Conservation (phyloP, 2,113 vertebrate species). For the Irena cyanogastra region DNA sequence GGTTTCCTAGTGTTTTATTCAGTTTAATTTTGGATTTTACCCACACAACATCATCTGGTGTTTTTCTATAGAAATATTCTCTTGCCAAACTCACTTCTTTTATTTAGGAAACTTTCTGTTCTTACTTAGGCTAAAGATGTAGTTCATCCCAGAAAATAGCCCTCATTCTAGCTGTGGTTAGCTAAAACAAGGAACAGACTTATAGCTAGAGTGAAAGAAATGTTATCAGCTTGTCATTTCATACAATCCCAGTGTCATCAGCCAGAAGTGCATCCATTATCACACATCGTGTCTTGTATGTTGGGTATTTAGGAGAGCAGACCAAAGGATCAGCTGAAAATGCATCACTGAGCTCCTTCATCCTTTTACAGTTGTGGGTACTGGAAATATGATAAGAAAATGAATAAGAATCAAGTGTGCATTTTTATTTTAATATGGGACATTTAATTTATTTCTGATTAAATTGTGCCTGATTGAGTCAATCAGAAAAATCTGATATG, state of each 20-base stretch:
- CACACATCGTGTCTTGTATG: background rate
- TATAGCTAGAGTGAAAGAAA: background rate
- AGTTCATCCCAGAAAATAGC: background rate
- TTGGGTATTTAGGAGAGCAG: background rate
- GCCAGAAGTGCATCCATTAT: background rate
- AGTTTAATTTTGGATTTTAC: background rate
- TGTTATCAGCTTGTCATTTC: background rate
- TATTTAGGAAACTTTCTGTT: background rate
- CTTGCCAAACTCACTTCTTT: background rate
- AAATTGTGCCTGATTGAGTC: conserved; percentile 14
- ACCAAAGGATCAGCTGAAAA: background rate
- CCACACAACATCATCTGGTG: background rate
- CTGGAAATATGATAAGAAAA: background rate
- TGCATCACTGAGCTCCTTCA: background rate
- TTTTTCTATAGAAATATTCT: background rate
- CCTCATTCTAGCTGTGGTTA: background rate
- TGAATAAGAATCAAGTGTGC: background rate
- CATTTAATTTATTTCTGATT: conserved; percentile 33
- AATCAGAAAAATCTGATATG: background rate
- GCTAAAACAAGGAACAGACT: background rate
- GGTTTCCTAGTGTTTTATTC: background rate
- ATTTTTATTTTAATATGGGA: background rate
- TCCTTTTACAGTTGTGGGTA: background rate
- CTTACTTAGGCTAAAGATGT: background rate
- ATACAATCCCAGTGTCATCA: background rate